Evolutionary conservation across 1,140 invertebrate genomes (phyloP).

Genomic region (Aphis gossypii): DNA sequence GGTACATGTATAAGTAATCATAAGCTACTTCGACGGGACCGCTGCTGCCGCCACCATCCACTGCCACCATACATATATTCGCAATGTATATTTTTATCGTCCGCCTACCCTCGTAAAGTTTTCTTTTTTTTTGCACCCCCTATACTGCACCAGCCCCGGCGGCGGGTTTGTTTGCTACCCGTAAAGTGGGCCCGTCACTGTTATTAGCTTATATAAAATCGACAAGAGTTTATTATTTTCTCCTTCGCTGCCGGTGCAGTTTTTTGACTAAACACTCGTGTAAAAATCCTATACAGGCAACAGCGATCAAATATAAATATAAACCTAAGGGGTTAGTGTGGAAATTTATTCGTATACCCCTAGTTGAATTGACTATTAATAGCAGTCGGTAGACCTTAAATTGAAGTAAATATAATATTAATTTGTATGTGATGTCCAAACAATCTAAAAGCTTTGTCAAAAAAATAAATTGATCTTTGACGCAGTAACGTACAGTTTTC

Average conservation of each 20-base stretch:
- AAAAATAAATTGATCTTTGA: neutral
- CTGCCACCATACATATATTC: neutral
- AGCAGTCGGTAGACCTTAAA: neutral
- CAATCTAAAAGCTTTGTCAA: neutral
- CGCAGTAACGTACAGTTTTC: neutral
- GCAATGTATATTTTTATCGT: conserved; percentile 14
- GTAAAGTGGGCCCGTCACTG: neutral
- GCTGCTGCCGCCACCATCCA: neutral
- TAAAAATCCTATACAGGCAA: neutral
- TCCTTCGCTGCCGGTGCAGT: neutral
- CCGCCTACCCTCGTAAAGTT: neutral
- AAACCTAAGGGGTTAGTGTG: neutral
- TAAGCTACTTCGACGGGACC: conserved; percentile 23
- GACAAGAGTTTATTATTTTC: neutral
- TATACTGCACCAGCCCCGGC: neutral
- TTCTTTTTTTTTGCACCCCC: neutral
- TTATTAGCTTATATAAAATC: conserved; percentile 24
- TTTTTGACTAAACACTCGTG: neutral
- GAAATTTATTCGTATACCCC: neutral
- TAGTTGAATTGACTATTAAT: neutral
- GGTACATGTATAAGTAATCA: conserved; percentile 32
- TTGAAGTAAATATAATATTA: neutral
- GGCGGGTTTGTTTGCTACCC: neutral
- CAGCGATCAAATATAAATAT: neutral
- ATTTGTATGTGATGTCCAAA: neutral